Evolutionary conservation across 2,113 vertebrate species (phyloP).

Genomic region (Pelecanoides urinatrix): DNA sequence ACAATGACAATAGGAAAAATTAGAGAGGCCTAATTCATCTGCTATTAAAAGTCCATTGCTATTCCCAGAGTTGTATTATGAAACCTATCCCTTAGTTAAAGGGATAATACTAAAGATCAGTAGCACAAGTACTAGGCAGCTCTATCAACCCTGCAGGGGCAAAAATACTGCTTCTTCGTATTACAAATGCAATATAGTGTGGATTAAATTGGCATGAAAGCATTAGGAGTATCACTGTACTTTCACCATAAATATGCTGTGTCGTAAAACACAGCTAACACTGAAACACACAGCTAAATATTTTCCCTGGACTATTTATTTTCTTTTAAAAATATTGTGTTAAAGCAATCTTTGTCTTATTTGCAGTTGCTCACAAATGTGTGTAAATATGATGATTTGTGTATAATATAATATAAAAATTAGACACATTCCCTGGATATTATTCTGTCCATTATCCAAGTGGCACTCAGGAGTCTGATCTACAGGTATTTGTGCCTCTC

Average conservation of each 20-base stretch:
- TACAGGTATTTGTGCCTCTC: neutral
- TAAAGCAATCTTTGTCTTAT: neutral
- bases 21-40: neutral
- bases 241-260: neutral
- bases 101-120: neutral
- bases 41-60: neutral
- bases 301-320: constrained; percentile 28
- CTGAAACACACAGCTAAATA: neutral
- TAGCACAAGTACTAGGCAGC: neutral
- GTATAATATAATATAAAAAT: neutral
- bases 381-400: neutral
- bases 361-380: neutral
- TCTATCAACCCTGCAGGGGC: neutral
- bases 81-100: neutral
- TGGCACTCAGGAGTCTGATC: neutral
- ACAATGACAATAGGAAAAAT: neutral
- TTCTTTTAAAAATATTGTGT: neutral
- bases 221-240: neutral
- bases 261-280: neutral
- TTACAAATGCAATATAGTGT: constrained; percentile 4
- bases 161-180: neutral
- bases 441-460: neutral
- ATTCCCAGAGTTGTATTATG: neutral
- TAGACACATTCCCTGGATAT: neutral
- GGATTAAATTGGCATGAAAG: neutral